Percentiles rank a stretch among this genome's conserved stretches.
phyloP scores from a whole-genome alignment of 2,113 vertebrate genomes.

The Corythaixoides concolor region DNA sequence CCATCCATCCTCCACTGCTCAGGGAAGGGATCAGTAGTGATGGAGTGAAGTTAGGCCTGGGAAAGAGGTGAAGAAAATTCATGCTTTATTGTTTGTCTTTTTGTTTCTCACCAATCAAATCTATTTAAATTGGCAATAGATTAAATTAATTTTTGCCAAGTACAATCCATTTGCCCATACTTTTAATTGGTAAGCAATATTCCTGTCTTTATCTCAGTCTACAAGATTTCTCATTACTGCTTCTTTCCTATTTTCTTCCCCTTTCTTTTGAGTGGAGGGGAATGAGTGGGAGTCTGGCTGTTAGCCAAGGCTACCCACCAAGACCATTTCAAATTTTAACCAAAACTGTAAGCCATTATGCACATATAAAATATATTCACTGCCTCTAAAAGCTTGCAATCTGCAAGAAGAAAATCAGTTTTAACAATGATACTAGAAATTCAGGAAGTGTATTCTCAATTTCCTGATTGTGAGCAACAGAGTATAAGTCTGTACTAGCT shows the following conservation, averaged over 20 bases:
- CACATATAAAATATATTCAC: neutral
- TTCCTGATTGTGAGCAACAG: neutral
- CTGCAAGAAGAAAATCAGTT: neutral
- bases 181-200: neutral
- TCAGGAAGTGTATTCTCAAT: neutral
- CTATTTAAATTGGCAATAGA: neutral
- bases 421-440: neutral
- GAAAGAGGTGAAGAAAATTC: neutral
- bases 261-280: neutral
- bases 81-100: neutral
- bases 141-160: neutral
- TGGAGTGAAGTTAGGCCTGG: neutral
- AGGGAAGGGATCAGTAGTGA: accelerated
- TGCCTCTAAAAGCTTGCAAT: neutral
- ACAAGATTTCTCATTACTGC: neutral
- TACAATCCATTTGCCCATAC: neutral
- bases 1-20: neutral
- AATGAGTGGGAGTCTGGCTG: neutral
- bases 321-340: neutral
- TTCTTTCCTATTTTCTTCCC: neutral
- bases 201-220: neutral
- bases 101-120: neutral
- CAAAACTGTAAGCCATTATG: neutral
- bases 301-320: neutral
- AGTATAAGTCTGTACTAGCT: neutral